Evolutionary conservation across 2,888 invertebrate genomes (phyloP), one percentile per base, ranked within the genome.

Genomic region (Ariolimax columbianus): DNA sequence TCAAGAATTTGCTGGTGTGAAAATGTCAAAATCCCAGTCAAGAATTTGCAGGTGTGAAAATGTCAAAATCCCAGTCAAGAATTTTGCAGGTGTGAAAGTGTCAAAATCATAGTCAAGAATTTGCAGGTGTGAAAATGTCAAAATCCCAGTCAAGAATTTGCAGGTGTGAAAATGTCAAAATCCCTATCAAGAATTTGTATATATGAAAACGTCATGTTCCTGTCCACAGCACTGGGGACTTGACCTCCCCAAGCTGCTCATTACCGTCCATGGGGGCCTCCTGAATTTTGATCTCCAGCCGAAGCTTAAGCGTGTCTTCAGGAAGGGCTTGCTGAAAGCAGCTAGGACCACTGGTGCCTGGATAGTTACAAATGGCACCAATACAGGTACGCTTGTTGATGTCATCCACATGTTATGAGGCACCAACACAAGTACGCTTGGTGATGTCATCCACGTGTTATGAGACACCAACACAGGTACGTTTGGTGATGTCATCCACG

Each of bases 341-440:
- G 99, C 99, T 19, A 97, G 98, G 94, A 98, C 99, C 0, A 99
- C 99, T 0, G 98, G 98, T 23, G 98, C 99, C 26, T 99, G 99
- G 99, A 98, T 99, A 91, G 97, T 99, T 92, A 99, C 99, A 0
- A 98, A 94, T 17, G 95, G 95, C 40, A 94, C 94, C 4, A 94
- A 95, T 88, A 94, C 94, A 86, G 95, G 95, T 95, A 88, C 33
- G 87, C 11, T 43, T 40, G 9, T 30, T 30, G 66, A n/a, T 66
- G n/a, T 30, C 33, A 66, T n/a, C 17, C 17, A 33, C 66, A 66
- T 30, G n/a, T n/a, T 66, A n/a, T n/a, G n/a, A 30, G 66, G 11
- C 30, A 33, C 33, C 33, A 66, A 33, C 30, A 47, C 47, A 47
- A 14, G 47, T 47, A 14, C 6, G 47, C n/a, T n/a, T n/a, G n/a